Base-by-base conservation (phyloP, 1,140 invertebrate species). In the Calephelis nemesis region DNA sequence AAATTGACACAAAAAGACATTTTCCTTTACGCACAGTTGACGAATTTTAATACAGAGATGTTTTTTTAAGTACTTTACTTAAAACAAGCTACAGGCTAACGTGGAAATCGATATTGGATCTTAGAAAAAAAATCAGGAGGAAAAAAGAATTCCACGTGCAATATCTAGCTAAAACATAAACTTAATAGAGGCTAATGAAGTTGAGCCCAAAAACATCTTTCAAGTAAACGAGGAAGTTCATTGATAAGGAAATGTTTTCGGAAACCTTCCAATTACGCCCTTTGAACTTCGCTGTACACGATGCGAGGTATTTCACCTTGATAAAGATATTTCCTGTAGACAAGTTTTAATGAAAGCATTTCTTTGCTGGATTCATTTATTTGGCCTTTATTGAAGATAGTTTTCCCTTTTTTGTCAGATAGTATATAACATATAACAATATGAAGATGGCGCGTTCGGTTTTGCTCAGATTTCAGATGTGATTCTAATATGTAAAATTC, bases 191-290 rank as follows among this genome's bases (percentile, higher is more conserved):
- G 12, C 54, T 60, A 60, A 60, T 60, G 30, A 60, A 60, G 30
- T 60, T 60, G 19, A 60, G 11, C 54, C 30, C 54, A n/a, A 39
- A 40, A 60, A 60, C 39, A 60, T 60, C 12, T 60, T 60, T 60
- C 54, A 60, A 60, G 54, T 11, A 60, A 40, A 60, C 54, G 12
- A 60, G 54, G 54, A 60, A 60, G 54, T 39, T 60, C 54, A 60
- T 40, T 11, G 12, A 60, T 60, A 60, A 40, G 58, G 39, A 39
- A 11, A 60, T 60, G 58, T 60, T 60, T 60, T 60, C 39, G 39
- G 12, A 60, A 60, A 39, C 58, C 58, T 40, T 60, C 58, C 58
- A 60, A 60, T 60, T 60, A 60, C 58, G 58, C 58, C 39, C 58
- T 60, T 60, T 40, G 58, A 60, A 60, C 58, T 60, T 60, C 40